Conservation (phyloP, 2,113 vertebrate species). For the Mormyrus iriodes region DNA sequence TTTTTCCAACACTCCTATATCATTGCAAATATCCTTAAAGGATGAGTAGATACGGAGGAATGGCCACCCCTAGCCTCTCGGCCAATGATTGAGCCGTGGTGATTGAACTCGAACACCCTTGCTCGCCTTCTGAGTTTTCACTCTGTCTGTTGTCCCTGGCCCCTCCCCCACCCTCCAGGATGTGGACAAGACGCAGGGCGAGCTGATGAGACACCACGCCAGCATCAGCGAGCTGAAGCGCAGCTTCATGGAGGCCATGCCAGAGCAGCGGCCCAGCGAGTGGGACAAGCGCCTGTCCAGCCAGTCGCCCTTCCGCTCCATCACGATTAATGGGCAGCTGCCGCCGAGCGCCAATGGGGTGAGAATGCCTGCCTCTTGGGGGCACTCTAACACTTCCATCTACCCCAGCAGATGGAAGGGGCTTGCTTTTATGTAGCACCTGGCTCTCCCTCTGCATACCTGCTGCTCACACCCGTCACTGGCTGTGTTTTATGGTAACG, state of each 20-base stretch:
- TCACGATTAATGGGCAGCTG: conserved; percentile 82
- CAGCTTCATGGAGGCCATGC: conserved; percentile 95
- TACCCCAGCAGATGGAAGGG: conserved; percentile 20
- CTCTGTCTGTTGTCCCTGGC: background rate
- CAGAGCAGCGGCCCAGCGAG: conserved; percentile 82
- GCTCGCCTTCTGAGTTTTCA: background rate
- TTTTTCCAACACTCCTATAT: background rate
- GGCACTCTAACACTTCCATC: background rate
- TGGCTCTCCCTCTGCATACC: background rate
- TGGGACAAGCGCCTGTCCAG: conserved; percentile 95
- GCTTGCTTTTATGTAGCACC: background rate
- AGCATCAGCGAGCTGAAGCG: conserved; percentile 96
- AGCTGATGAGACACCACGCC: conserved; percentile 91
- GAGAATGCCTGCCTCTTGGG: conserved; percentile 49
- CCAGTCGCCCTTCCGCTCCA: conserved; percentile 86
- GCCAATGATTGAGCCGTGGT: background rate
- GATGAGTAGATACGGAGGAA: background rate
- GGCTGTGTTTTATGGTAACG: background rate
- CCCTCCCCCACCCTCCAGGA: conserved; percentile 62
- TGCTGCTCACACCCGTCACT: background rate
- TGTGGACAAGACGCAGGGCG: conserved; percentile 89
- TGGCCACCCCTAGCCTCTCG: conserved; percentile 17
- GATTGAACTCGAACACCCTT: background rate
- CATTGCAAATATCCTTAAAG: background rate
- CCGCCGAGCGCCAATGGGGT: conserved; percentile 74